These are phyloP conservation scores for Cyprinodon variegatus DNA, from an alignment of 2,113 vertebrate species.

Conservation along the genomic window DNA sequence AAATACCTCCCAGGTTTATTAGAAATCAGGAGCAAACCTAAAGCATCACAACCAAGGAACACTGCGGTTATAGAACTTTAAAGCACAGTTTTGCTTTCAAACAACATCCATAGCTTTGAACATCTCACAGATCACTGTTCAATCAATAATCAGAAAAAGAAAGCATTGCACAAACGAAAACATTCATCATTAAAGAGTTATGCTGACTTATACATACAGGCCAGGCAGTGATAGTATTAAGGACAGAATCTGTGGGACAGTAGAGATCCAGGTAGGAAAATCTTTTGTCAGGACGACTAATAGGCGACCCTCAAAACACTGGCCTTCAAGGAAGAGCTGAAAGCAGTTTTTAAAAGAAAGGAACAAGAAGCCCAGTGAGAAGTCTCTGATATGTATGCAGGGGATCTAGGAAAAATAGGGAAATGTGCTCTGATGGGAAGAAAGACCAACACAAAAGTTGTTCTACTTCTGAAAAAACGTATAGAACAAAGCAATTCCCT, in stretches of 20 bases:
- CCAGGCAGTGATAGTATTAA: not conserved
- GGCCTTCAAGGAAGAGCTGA: not conserved
- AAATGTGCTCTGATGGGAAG: not conserved
- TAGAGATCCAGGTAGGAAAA: not conserved
- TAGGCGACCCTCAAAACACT: not conserved
- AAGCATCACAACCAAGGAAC: not conserved
- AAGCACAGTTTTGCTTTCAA: not conserved
- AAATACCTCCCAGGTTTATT: not conserved
- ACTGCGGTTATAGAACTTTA: not conserved
- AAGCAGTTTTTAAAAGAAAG: not conserved
- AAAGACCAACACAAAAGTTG: not conserved
- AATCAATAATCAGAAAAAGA: not conserved
- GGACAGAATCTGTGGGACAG: not conserved
- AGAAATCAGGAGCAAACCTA: not conserved
- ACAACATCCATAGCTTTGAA: not conserved
- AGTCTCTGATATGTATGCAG: not conserved
- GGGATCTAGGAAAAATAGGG: not conserved
- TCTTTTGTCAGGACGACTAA: not conserved
- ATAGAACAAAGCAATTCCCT: too few relatives aligned
- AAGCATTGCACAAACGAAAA: not conserved
- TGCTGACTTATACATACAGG: not conserved
- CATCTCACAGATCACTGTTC: not conserved
- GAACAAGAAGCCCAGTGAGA: not conserved
- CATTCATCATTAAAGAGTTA: not conserved
- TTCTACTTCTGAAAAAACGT: not conserved